Evolutionary conservation across 2,888 invertebrate genomes (phyloP), one percentile per base, ranked within the genome.

Genomic region (Sicus ferrugineus): DNA sequence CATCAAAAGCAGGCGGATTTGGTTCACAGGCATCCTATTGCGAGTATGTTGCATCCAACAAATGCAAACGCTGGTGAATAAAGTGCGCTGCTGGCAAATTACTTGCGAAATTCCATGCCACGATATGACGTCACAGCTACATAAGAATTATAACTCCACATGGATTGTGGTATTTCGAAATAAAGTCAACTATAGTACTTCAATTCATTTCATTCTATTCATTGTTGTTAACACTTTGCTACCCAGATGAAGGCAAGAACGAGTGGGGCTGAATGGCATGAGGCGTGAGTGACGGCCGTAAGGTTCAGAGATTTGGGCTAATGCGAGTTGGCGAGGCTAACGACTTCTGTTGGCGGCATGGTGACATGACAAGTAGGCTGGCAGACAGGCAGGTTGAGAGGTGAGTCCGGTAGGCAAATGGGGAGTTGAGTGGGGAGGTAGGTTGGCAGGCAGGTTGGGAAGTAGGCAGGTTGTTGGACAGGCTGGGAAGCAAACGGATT

Each of bases 241-340:
- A 42, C 14, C 11, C 11, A 42, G n/a, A 26, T 38, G 9, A n/a
- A 30, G 21, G 42, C 38, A 21, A 16, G 42, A 38, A 38, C 4
- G 23, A 23, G 11, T 9, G 46, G n/a, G 6, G 21, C 6, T 52
- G 66, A 54, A 34, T 16, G 38, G 34, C 38, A 61, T 61, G 61
- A 61, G 38, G 19, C 38, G 38, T 5, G 21, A 59, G 46, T 46
- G 56, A 59, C 54, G 19, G 52, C 54, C 46, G 52, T 30, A 61
- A 59, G 73, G 48, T 67, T 74, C 69, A 70, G 71, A 71, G 75
- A 80, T 76, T 78, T 77, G 70, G 76, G 72, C 74, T 79, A 79
- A 79, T 77, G 77, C 76, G 76, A 77, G 79, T 79, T 80, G 73
- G 71, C 69, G 73, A 74, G 76, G 76, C 82, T 79, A 80, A 79